These are phyloP conservation scores for Heterocephalus glaber DNA, from an alignment of 2,113 vertebrate species.

Conservation along the genomic window DNA sequence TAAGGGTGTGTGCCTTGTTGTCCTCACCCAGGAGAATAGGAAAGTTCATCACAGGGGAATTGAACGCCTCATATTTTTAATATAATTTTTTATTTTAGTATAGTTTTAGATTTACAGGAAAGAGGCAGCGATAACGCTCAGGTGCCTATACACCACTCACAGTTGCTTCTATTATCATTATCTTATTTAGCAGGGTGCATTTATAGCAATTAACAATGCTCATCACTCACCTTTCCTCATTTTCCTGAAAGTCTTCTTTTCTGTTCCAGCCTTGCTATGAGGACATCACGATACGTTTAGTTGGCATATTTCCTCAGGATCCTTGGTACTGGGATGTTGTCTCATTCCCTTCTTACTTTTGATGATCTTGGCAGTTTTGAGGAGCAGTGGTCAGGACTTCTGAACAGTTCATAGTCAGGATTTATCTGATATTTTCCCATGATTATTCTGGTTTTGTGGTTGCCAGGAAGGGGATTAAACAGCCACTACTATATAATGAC, in stretches of 20 bases:
- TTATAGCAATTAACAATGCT: background rate
- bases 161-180: background rate
- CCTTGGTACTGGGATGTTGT: background rate
- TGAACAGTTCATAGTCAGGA: background rate
- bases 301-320: background rate
- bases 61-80: background rate
- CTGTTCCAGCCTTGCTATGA: background rate
- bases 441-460: background rate
- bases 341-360: background rate
- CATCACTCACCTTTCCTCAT: background rate
- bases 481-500: background rate
- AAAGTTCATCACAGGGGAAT: background rate
- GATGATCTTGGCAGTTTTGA: background rate
- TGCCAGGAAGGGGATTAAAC: background rate
- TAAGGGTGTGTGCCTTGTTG: background rate
- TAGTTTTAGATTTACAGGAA: background rate
- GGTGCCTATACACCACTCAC: background rate
- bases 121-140: background rate
- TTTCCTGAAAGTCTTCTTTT: background rate
- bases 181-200: background rate
- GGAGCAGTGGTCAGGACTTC: background rate
- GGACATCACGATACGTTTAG: too few relatives aligned
- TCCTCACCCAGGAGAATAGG: background rate
- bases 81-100: background rate
- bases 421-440: background rate